Percentiles rank a stretch among this genome's conserved stretches.
Evolutionary conservation across 2,113 vertebrate genomes (phyloP).

Genomic region (Osmerus eperlanus): DNA sequence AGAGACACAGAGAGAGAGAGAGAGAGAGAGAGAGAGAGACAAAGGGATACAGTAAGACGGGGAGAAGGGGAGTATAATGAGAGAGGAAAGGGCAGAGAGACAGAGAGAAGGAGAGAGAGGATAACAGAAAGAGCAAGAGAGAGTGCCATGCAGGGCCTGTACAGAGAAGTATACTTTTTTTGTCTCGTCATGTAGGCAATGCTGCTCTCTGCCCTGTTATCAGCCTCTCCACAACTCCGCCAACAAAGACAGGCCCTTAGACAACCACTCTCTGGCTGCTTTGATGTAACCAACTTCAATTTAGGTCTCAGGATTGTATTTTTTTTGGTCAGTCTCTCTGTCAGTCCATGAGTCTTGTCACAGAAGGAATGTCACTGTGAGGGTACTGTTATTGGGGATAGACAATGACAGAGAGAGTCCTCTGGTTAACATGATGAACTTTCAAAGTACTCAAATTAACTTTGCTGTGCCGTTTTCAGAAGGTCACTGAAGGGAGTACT

Average conservation of each 20-base stretch:
- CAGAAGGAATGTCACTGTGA: too few relatives aligned
- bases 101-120: constrained; percentile 18
- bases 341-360: too few relatives aligned
- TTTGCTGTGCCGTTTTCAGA: constrained; percentile 15
- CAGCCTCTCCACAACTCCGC: constrained; percentile 26
- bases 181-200: constrained; percentile 36
- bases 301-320: constrained; percentile 21
- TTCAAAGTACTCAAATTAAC: constrained; percentile 22
- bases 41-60: constrained; percentile 5
- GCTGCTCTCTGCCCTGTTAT: constrained; percentile 43
- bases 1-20: background rate
- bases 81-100: constrained; percentile 16
- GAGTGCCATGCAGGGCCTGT: background rate
- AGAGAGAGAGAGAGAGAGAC: constrained; percentile 8
- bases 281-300: constrained; percentile 56
- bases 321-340: too few relatives aligned
- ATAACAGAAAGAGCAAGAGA: background rate
- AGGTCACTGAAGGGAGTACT: constrained; percentile 35
- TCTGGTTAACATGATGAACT: constrained; percentile 30
- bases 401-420: constrained; percentile 30
- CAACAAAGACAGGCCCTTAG: constrained; percentile 27
- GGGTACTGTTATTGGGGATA: constrained; percentile 34
- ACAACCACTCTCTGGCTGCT: constrained; percentile 50
- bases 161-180: constrained; percentile 41
- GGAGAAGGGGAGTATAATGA: constrained; percentile 1